These are phyloP conservation scores for Panagrolaimus sp. DNA, from an alignment of 1,140 invertebrate species.

Conservation along the genomic window DNA sequence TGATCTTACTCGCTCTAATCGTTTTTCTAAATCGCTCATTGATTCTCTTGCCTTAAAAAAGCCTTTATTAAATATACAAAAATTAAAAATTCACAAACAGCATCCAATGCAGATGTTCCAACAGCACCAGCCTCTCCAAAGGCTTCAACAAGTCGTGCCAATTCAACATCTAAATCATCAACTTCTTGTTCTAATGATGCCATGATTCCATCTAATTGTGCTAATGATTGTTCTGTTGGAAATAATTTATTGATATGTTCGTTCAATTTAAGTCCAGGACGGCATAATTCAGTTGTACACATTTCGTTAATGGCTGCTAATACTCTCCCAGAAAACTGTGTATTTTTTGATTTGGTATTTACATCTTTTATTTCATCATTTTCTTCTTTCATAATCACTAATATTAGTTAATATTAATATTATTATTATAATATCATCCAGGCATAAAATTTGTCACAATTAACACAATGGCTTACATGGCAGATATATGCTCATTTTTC, in stretches of 20 bases:
- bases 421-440: too few relatives aligned
- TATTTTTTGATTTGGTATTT: not conserved
- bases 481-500: too few relatives aligned
- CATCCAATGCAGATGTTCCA: constrained; percentile 39
- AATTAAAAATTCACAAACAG: constrained; percentile 15
- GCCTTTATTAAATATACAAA: not conserved
- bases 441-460: too few relatives aligned
- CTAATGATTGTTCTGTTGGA: constrained; percentile 79
- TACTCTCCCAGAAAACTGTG: constrained; percentile 11
- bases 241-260: constrained; percentile 93
- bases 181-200: constrained; percentile 48
- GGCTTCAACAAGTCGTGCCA: constrained; percentile 49
- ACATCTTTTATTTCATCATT: not conserved
- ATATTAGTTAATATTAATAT: too few relatives aligned
- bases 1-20: constrained; percentile 85
- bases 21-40: constrained; percentile 79
- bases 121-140: constrained; percentile 42
- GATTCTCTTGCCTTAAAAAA: constrained; percentile 74
- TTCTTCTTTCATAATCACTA: not conserved
- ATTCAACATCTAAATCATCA: constrained; percentile 45
- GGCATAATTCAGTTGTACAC: constrained; percentile 24
- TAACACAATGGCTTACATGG: too few relatives aligned
- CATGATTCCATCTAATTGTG: constrained; percentile 50
- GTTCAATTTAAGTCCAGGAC: constrained; percentile 34
- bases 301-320: constrained; percentile 19